Evolutionary conservation across 2,113 vertebrate species (phyloP), one percentile per base, ranked within the genome.

Genomic region (Ascaphus truei): DNA sequence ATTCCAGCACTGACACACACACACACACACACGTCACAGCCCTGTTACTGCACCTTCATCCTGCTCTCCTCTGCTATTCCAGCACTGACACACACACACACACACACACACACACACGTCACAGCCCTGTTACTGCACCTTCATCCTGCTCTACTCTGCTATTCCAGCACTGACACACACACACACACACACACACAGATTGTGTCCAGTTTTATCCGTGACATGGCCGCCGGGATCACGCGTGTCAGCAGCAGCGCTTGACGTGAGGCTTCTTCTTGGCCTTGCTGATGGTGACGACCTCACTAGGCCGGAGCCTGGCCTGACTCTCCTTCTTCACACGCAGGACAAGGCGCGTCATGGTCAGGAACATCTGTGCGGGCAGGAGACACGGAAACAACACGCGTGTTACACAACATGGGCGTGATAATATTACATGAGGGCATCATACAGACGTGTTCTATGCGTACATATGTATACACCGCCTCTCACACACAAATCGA

Each of bases 261-360:
- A 88, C 76, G 1, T 63, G 52, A 25, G 89, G 80, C 51, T 91
- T 91, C 1, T 87, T 69, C 79, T 90, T 88, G 3, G 85, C 66
- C 18, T 92, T 89, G 41, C 83, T 88, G 55, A 93, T 91, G 80
- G 90, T 86, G 51, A 93, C 92, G 0, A 89, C 90, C 80, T 91
- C 90, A 2, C 83, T 76, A 16, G 79, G 89, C 83, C 0, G 85
- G 47, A 78, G 72, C 80, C 86, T 85, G 83, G 75, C 89, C 81
- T 89, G 83, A 25, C 63, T 73, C 10, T 77, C 76, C 68, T 91
- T 90, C 84, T 93, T 93, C 63, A 81, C 82, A 23, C 82, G 76
- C 2, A 93, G 89, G 5, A 93, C 91, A 87, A 92, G 88, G 77
- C 78, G 81, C 2, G 90, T 92, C 72, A 93, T 91, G 1, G 89